Percentiles rank a stretch among this genome's conserved stretches.
Conservation (phyloP, 2,888 invertebrate genomes). For the Schrankia costaestrigalis region DNA sequence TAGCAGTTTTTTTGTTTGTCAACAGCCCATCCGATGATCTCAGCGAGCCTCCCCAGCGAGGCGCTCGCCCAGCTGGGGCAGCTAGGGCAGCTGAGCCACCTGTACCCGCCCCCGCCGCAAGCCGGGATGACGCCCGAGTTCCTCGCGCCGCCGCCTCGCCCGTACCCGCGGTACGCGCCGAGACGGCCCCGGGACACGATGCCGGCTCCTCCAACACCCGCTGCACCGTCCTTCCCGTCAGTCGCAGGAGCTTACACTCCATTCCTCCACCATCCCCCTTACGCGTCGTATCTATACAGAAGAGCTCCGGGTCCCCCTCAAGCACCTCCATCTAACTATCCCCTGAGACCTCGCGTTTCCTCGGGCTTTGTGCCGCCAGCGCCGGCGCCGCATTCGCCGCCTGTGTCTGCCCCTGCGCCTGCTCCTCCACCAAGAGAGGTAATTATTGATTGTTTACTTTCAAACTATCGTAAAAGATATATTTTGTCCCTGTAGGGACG, state of each 20-base stretch:
- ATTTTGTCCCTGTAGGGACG: too few relatives aligned
- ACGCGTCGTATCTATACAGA: conserved; percentile 68
- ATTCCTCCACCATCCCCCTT: conserved; percentile 69
- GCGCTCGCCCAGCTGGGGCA: conserved; percentile 80
- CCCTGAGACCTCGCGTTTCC: conserved; percentile 62
- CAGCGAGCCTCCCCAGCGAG: conserved; percentile 84
- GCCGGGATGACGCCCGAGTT: conserved; percentile 81
- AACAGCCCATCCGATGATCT: conserved; percentile 84
- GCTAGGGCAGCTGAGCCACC: conserved; percentile 80
- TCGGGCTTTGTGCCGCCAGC: conserved; percentile 72
- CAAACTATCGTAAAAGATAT: too few relatives aligned
- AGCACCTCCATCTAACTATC: conserved; percentile 51
- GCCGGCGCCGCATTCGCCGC: conserved; percentile 66
- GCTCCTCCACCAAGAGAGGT: conserved; percentile 65
- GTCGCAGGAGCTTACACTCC: conserved; percentile 63
- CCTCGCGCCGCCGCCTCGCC: conserved; percentile 84
- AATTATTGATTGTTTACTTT: too few relatives aligned
- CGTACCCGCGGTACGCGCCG: conserved; percentile 77
- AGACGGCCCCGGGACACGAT: conserved; percentile 59
- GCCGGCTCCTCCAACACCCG: conserved; percentile 56
- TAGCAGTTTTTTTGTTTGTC: conserved; percentile 24
- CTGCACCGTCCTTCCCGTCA: conserved; percentile 51
- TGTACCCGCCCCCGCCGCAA: conserved; percentile 77
- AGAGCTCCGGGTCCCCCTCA: conserved; percentile 64
- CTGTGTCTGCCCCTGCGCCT: conserved; percentile 58